Evolutionary conservation across 2,113 vertebrate species (phyloP).

Genomic region (Nerophis ophidion): DNA sequence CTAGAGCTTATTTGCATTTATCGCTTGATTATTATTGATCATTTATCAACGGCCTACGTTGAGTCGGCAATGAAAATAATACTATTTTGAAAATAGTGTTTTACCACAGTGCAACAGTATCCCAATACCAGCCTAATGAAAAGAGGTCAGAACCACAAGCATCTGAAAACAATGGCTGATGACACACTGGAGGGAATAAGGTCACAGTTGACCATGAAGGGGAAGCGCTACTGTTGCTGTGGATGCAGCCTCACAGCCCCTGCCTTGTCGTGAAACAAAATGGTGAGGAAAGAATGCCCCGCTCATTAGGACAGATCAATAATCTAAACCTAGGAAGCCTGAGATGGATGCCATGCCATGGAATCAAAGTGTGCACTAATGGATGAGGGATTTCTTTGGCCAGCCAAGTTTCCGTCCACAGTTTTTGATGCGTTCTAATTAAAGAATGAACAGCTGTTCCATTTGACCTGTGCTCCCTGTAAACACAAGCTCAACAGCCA

Average conservation of each 20-base stretch:
- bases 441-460: slow-evolving; percentile 48
- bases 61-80: too few species aligned
- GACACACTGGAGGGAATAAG: slow-evolving; percentile 19
- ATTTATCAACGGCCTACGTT: too few species aligned
- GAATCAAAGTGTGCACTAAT: neutral
- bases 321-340: neutral
- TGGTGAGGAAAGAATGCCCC: neutral
- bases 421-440: slow-evolving; percentile 29
- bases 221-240: slow-evolving; percentile 26
- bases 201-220: slow-evolving; percentile 15
- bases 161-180: neutral
- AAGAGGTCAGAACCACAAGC: slow-evolving; percentile 4
- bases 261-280: slow-evolving; percentile 8
- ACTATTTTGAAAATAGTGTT: neutral
- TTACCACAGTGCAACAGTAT: neutral
- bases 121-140: neutral
- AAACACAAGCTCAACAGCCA: slow-evolving; percentile 10
- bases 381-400: neutral
- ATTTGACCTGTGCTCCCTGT: slow-evolving; percentile 22
- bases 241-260: slow-evolving; percentile 30
- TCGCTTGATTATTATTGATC: too few species aligned
- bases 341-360: slow-evolving; percentile 3
- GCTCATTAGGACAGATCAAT: neutral
- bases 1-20: too few species aligned
- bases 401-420: slow-evolving; percentile 12